These are phyloP conservation scores for Leptopterna dolabrata DNA, from an alignment of 2,888 invertebrate species.

Conservation along the genomic window DNA sequence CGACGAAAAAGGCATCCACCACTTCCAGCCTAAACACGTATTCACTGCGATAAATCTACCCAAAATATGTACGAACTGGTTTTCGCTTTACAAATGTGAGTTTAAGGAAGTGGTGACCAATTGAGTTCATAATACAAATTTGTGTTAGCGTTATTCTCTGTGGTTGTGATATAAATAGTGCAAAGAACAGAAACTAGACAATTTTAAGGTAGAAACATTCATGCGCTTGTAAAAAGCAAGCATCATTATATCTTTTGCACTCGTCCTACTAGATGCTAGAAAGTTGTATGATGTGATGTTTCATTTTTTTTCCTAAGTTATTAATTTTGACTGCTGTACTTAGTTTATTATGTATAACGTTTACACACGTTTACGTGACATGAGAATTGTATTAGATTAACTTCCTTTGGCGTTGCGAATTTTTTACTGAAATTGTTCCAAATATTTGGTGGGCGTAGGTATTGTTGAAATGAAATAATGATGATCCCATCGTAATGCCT, in stretches of 20 bases:
- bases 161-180: not conserved
- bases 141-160: not conserved
- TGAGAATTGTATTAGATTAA: no score
- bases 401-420: no score
- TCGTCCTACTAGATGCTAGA: not conserved
- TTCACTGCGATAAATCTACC: conserved; percentile 78
- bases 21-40: conserved; percentile 81
- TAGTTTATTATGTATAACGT: no score
- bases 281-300: not conserved
- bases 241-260: not conserved
- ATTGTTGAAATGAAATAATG: no score
- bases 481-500: no score
- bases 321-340: no score
- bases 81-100: conserved; percentile 62
- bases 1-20: conserved; percentile 80
- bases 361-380: no score
- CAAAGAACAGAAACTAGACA: not conserved
- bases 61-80: conserved; percentile 74
- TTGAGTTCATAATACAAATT: not conserved
- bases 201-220: not conserved
- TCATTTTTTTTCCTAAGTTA: not conserved
- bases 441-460: no score
- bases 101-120: conserved; percentile 64
- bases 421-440: no score
- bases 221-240: not conserved